These are phyloP conservation scores for Drepana falcataria DNA, from an alignment of 2,888 invertebrate species.

Conservation along the genomic window DNA sequence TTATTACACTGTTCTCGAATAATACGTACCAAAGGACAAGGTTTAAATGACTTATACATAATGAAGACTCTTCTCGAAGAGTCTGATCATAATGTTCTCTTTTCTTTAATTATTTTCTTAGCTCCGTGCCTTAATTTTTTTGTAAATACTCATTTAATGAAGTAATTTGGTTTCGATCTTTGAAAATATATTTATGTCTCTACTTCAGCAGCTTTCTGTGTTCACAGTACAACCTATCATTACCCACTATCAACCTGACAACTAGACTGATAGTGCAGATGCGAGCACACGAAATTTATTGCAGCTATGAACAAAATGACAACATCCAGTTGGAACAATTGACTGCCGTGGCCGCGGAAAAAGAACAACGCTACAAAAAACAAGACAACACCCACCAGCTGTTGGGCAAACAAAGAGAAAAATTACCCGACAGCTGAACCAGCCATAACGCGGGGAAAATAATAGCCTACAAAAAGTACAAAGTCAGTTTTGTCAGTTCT, in stretches of 20 bases:
- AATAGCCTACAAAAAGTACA: constrained; percentile 17
- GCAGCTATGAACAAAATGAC: neutral
- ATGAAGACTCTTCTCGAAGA: too few relatives aligned
- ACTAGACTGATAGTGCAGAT: too few relatives aligned
- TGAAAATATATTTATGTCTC: too few relatives aligned
- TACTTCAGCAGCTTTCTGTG: too few relatives aligned
- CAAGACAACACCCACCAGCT: constrained; percentile 20
- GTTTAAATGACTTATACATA: too few relatives aligned
- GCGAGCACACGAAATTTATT: neutral
- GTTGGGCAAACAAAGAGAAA: constrained; percentile 23
- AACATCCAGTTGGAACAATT: neutral
- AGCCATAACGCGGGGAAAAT: constrained; percentile 16
- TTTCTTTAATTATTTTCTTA: too few relatives aligned
- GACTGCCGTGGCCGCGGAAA: constrained; percentile 1
- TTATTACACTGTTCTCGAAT: neutral
- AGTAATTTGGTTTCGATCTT: too few relatives aligned
- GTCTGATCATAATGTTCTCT: too few relatives aligned
- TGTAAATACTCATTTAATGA: too few relatives aligned
- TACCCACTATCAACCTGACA: too few relatives aligned
- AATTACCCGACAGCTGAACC: constrained; percentile 19
- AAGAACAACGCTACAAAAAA: constrained; percentile 16
- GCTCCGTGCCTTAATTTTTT: too few relatives aligned
- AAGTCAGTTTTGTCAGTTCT: constrained; percentile 16
- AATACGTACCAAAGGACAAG: neutral
- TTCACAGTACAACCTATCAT: too few relatives aligned